phyloP scores from a whole-genome alignment of 2,797 vertebrate genomes.

The Gymnopithys bicolor region DNA sequence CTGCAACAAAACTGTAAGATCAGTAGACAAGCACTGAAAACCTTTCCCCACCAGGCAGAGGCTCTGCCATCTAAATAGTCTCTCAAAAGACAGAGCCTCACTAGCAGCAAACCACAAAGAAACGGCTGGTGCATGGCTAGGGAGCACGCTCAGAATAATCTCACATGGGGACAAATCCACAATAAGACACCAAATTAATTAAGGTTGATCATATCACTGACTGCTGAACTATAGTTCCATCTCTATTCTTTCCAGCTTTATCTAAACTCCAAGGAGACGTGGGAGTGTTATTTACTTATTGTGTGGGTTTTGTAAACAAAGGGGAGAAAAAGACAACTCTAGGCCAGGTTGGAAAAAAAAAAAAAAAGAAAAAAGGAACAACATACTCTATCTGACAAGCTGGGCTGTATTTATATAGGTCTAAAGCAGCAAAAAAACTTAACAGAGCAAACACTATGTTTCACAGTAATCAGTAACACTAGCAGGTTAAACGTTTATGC shows the following conservation, averaged over 20 bases:
- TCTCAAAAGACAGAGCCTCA: constrained; percentile 66
- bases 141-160: neutral
- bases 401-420: neutral
- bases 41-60: constrained; percentile 73
- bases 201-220: constrained; percentile 37
- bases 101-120: constrained; percentile 57
- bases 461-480: neutral
- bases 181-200: constrained; percentile 68
- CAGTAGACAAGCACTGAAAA: constrained; percentile 74
- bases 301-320: neutral
- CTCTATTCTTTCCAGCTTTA: constrained; percentile 39
- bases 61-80: constrained; percentile 62
- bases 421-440: neutral
- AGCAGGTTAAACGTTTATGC: neutral
- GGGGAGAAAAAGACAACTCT: neutral
- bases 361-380: neutral
- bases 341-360: neutral
- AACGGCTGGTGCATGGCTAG: neutral
- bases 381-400: neutral
- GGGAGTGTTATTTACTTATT: neutral
- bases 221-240: neutral
- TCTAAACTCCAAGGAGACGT: neutral
- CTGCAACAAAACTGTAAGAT: constrained; percentile 71
- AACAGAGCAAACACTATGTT: neutral
- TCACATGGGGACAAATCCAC: neutral